Conservation (phyloP, 2,113 vertebrate genomes). For the Chaetops frenatus region DNA sequence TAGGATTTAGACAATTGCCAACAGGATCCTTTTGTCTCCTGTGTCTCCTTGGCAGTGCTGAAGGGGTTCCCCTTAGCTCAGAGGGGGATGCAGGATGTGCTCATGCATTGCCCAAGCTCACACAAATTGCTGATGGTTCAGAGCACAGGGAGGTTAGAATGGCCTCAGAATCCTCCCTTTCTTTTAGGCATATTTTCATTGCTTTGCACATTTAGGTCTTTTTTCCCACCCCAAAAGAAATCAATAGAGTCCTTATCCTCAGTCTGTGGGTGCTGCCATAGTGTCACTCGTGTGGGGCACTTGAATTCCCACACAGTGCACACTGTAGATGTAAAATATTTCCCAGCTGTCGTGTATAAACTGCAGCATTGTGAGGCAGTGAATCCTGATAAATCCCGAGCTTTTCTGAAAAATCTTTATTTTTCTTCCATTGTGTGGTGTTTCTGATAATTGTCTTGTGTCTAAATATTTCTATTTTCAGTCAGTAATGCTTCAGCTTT, state of each 20-base stretch:
- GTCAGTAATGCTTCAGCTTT: not conserved
- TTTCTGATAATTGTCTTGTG: not conserved
- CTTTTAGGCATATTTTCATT: not conserved
- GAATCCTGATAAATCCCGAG: not conserved
- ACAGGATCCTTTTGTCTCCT: not conserved
- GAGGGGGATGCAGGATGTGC: not conserved
- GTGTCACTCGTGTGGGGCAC: not conserved
- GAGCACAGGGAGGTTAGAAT: not conserved
- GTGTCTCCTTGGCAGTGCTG: not conserved
- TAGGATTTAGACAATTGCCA: not conserved
- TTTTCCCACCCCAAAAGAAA: not conserved
- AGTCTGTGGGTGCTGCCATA: not conserved
- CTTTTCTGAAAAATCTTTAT: not conserved
- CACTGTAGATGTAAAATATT: not conserved
- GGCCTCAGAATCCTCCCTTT: not conserved
- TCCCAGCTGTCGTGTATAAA: not conserved
- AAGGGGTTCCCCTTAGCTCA: not conserved
- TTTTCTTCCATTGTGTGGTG: not conserved
- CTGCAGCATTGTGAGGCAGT: not conserved
- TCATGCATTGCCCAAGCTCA: accelerated
- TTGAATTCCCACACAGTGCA: not conserved
- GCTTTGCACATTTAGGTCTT: not conserved
- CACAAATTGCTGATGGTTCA: not conserved
- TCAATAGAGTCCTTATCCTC: not conserved
- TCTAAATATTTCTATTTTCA: not conserved